Evolutionary conservation across 2,113 vertebrate genomes (phyloP).

Genomic region (Anarhynchus alexandrinus): DNA sequence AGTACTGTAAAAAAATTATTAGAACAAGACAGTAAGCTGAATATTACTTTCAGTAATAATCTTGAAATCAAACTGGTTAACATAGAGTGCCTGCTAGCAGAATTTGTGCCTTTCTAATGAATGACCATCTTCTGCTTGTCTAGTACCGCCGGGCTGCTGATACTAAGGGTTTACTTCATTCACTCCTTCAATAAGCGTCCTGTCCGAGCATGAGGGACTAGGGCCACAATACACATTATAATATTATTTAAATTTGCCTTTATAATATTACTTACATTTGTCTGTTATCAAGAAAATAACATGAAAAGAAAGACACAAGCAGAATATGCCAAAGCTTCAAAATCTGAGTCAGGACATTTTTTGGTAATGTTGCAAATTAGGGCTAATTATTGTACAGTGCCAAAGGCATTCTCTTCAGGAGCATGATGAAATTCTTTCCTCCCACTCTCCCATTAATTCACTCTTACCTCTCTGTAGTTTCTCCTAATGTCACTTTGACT

Average conservation of each 20-base stretch:
- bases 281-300: not conserved
- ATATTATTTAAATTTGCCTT: not conserved
- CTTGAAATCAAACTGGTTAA: not conserved
- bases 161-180: not conserved
- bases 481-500: not conserved
- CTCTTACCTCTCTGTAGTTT: not conserved
- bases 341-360: not conserved
- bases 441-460: not conserved
- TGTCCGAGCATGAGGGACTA: not conserved
- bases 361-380: slow-evolving; percentile 17
- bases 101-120: not conserved
- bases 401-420: not conserved
- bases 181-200: not conserved
- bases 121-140: not conserved
- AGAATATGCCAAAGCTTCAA: not conserved
- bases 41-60: not conserved
- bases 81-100: not conserved
- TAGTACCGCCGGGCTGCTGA: not conserved
- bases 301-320: not conserved
- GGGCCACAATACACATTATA: not conserved
- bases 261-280: not conserved
- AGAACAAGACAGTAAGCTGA: not conserved
- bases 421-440: not conserved
- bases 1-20: not conserved
- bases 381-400: slow-evolving; percentile 11